phyloP scores from a whole-genome alignment of 2,888 invertebrate species.

The Macropis europaea region DNA sequence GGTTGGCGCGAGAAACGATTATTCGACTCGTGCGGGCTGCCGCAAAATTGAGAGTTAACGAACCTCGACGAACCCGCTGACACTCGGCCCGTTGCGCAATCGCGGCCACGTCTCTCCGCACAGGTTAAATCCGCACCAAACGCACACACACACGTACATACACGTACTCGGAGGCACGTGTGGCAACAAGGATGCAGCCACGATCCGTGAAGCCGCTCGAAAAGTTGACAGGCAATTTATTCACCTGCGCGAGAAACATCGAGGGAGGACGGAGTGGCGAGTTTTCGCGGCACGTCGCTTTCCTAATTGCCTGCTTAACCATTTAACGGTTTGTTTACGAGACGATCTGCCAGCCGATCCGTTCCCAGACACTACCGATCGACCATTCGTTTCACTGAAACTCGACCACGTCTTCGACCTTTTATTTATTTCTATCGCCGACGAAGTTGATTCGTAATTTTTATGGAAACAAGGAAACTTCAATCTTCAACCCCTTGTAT shows the following conservation, averaged over 20 bases:
- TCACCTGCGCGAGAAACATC: constrained; percentile 56
- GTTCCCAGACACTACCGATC: too few species aligned
- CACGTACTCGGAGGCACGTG: not conserved
- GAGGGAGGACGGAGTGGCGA: constrained; percentile 33
- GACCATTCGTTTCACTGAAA: too few species aligned
- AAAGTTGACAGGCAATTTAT: constrained; percentile 72
- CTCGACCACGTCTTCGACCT: too few species aligned
- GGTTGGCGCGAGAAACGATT: constrained; percentile 24
- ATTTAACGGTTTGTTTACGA: constrained; percentile 60
- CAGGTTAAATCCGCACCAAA: constrained; percentile 34
- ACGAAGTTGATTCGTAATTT: too few species aligned
- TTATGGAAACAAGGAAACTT: too few species aligned
- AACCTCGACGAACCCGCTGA: constrained; percentile 69
- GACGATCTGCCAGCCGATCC: constrained; percentile 1
- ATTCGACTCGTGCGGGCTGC: constrained; percentile 54
- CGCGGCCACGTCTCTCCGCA: constrained; percentile 23
- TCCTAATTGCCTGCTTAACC: constrained; percentile 61
- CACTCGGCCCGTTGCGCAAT: constrained; percentile 57
- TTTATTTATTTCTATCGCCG: too few species aligned
- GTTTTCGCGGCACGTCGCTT: constrained; percentile 46
- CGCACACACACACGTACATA: constrained; percentile 29
- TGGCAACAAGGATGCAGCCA: constrained; percentile 3
- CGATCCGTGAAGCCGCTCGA: constrained; percentile 49
- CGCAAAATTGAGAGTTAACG: constrained; percentile 76
- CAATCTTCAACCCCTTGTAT: too few species aligned